Conservation (phyloP, 2,888 invertebrate genomes). For the Amiota communis region DNA sequence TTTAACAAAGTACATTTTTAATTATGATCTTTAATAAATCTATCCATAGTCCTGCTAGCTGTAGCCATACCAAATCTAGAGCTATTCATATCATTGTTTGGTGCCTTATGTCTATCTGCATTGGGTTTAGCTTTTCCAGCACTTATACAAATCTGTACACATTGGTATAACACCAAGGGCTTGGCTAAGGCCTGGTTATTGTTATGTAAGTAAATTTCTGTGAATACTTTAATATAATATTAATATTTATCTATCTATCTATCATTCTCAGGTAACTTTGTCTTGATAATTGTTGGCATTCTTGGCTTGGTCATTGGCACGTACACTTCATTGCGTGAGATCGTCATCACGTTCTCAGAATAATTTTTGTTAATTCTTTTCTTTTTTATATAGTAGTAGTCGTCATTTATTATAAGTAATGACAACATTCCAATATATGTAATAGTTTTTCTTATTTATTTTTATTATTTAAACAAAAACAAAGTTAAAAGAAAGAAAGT, state of each 20-base stretch:
- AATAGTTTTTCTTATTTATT: background rate
- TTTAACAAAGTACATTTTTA: background rate
- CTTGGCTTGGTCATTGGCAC: conserved; percentile 82
- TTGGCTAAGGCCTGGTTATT: conserved; percentile 76
- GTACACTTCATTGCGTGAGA: conserved; percentile 79
- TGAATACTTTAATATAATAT: background rate
- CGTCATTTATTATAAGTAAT: conserved; percentile 21
- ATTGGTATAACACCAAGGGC: conserved; percentile 81
- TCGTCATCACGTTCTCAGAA: conserved; percentile 76
- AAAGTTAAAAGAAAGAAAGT: background rate
- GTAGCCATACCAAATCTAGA: conserved; percentile 89
- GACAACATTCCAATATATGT: conserved; percentile 26
- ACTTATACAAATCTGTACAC: conserved; percentile 86
- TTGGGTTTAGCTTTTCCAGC: conserved; percentile 93
- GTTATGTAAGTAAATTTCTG: conserved; percentile 72
- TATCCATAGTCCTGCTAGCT: conserved; percentile 83
- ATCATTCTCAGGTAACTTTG: conserved; percentile 72
- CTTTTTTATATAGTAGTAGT: conserved; percentile 8
- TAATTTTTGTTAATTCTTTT: conserved; percentile 32
- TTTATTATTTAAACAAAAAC: background rate
- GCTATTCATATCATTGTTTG: conserved; percentile 85
- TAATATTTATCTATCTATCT: conserved; percentile 3
- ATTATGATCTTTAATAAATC: conserved; percentile 7
- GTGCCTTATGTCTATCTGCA: conserved; percentile 91
- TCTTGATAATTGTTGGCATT: conserved; percentile 79